These are phyloP conservation scores for Drosophila neocordata DNA, from an alignment of 1,140 invertebrate genomes.

Conservation along the genomic window DNA sequence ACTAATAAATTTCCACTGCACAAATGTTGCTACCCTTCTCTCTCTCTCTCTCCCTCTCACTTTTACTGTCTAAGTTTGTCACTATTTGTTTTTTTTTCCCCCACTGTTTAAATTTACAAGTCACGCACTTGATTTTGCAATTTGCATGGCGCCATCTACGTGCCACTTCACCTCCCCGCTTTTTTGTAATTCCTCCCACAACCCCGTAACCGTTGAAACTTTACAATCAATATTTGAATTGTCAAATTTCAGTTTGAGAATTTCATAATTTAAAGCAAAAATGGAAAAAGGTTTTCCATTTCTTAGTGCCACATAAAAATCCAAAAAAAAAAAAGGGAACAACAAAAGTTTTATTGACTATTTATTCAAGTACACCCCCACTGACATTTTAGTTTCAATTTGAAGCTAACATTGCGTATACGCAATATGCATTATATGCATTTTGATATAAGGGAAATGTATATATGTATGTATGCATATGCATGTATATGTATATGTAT, in stretches of 20 bases:
- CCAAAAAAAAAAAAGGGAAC: neutral
- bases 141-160: conserved; percentile 68
- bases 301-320: conserved; percentile 9
- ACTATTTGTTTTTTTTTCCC: conserved; percentile 21
- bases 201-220: neutral
- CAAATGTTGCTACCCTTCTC: conserved; percentile 21
- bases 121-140: conserved; percentile 77
- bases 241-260: conserved; percentile 21
- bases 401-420: conserved; percentile 39
- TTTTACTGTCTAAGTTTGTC: neutral
- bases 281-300: conserved; percentile 12
- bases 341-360: neutral
- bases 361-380: neutral
- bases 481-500: neutral
- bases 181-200: no score
- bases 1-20: conserved; percentile 54
- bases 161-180: no score
- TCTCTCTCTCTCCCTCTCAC: neutral
- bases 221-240: conserved; percentile 12
- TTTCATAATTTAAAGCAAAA: conserved; percentile 17
- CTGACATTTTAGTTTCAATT: neutral
- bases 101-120: conserved; percentile 52
- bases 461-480: neutral
- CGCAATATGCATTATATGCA: conserved; percentile 37
- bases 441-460: conserved; percentile 16